Percentiles rank a stretch among this genome's conserved stretches.
Conservation (phyloP, 2,888 invertebrate genomes). For the Prosopocoilus inquinatus region DNA sequence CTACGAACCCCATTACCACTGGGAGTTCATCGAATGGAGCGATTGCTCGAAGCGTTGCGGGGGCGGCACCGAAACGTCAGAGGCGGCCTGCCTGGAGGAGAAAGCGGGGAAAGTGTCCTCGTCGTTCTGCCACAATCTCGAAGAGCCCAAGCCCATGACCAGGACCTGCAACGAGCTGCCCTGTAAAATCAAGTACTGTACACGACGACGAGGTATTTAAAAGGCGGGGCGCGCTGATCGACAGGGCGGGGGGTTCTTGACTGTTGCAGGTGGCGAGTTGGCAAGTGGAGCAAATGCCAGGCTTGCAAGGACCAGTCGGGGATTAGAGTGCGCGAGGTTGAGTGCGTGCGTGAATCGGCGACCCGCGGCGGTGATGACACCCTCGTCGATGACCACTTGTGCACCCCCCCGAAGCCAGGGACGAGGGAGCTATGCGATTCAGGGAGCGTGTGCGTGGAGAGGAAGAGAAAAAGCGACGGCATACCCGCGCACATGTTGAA, state of each 20-base stretch:
- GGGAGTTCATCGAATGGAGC: slow-evolving; percentile 63
- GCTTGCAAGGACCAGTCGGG: slow-evolving; percentile 55
- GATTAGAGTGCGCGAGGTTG: slow-evolving; percentile 49
- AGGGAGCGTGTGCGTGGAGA: slow-evolving; percentile 39
- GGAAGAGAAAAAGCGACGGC: slow-evolving; percentile 31
- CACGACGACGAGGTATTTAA: not conserved
- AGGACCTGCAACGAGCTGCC: slow-evolving; percentile 53
- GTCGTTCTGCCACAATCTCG: slow-evolving; percentile 50
- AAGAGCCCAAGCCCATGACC: slow-evolving; percentile 48
- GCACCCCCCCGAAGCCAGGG: slow-evolving; percentile 38
- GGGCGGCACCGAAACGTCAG: slow-evolving; percentile 56
- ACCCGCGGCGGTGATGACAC: slow-evolving; percentile 51
- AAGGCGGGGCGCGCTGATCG: not conserved
- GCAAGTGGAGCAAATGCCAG: slow-evolving; percentile 63
- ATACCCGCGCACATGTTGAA: slow-evolving; percentile 38
- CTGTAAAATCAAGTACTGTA: slow-evolving; percentile 52
- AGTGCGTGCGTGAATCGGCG: slow-evolving; percentile 52
- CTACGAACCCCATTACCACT: slow-evolving; percentile 58
- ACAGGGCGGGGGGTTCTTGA: not conserved
- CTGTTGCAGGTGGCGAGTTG: slow-evolving; percentile 58
- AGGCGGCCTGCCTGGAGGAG: slow-evolving; percentile 60
- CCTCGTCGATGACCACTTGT: slow-evolving; percentile 45
- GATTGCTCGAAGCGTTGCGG: slow-evolving; percentile 64
- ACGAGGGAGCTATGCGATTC: slow-evolving; percentile 47
- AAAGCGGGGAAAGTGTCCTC: slow-evolving; percentile 62